A percentile compares a stretch with the other conserved stretches of the same genome.
These are phyloP conservation scores for Choristoneura rosaceana DNA, from an alignment of 2,888 invertebrate genomes.

Conservation along the genomic window DNA sequence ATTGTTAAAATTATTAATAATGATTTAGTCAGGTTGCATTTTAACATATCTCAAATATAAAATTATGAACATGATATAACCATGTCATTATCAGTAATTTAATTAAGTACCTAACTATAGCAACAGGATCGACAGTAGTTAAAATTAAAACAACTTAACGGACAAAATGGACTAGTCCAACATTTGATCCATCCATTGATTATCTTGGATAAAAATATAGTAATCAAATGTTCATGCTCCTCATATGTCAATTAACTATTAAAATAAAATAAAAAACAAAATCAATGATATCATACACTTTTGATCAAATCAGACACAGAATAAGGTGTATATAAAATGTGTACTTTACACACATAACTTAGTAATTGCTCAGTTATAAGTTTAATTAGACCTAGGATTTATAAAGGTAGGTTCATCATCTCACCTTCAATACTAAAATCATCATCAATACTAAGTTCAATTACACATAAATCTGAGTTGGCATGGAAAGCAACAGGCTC, in stretches of 20 bases:
- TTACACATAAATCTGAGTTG: not conserved
- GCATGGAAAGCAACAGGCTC: not conserved
- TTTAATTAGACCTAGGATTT: not conserved
- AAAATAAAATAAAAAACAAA: not conserved
- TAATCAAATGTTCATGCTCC: not conserved
- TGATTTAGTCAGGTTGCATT: not conserved
- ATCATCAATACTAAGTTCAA: not conserved
- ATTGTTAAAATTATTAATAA: not conserved
- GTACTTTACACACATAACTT: not conserved
- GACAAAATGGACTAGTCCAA: not conserved
- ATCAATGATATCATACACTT: not conserved
- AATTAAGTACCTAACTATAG: constrained; percentile 5
- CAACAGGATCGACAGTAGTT: not conserved
- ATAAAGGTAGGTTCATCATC: no score
- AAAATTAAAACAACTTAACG: not conserved
- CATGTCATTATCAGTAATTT: not conserved
- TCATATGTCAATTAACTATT: not conserved
- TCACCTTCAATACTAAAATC: not conserved
- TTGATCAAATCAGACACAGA: not conserved
- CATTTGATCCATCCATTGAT: not conserved
- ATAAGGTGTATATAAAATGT: not conserved
- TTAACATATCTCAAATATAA: not conserved
- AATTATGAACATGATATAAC: not conserved
- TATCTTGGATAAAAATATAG: not conserved
- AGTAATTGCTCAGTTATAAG: not conserved